Percentiles rank a stretch among this genome's conserved stretches.
phyloP scores from a whole-genome alignment of 2,797 vertebrate genomes.

The Morus bassanus region DNA sequence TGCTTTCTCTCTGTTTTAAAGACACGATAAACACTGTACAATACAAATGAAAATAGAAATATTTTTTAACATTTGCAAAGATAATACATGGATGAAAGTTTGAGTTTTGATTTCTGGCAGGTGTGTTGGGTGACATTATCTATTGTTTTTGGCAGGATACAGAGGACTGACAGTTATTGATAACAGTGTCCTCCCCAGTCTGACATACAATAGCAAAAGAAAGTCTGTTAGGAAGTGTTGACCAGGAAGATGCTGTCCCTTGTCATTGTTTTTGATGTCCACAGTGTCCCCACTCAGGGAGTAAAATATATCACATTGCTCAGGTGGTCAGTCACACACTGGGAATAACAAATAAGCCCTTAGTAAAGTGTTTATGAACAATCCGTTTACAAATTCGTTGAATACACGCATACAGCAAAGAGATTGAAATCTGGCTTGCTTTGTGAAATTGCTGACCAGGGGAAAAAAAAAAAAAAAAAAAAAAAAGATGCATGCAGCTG shows the following conservation, averaged over 20 bases:
- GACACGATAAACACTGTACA: neutral
- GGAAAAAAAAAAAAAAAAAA: neutral
- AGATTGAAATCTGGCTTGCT: neutral
- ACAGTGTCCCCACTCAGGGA: neutral
- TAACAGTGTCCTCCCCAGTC: neutral
- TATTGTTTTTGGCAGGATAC: neutral
- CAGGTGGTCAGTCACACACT: neutral
- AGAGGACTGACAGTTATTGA: neutral
- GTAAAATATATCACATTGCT: neutral
- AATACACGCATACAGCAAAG: neutral
- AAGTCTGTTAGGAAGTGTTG: neutral
- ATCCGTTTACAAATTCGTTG: neutral
- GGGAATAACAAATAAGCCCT: neutral
- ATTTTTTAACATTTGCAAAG: neutral
- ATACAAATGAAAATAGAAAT: neutral
- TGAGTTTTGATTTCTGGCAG: neutral
- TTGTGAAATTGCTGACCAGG: neutral
- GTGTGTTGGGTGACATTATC: neutral
- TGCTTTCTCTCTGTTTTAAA: neutral
- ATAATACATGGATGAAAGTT: neutral
- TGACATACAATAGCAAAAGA: neutral
- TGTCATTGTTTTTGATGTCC: neutral
- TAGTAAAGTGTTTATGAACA: neutral
- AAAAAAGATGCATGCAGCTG: rapidly evolving
- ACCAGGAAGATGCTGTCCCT: neutral